Evolutionary conservation across 2,888 invertebrate species (phyloP), one percentile per base, ranked within the genome.

Genomic region (Lithophane semibrunnea): DNA sequence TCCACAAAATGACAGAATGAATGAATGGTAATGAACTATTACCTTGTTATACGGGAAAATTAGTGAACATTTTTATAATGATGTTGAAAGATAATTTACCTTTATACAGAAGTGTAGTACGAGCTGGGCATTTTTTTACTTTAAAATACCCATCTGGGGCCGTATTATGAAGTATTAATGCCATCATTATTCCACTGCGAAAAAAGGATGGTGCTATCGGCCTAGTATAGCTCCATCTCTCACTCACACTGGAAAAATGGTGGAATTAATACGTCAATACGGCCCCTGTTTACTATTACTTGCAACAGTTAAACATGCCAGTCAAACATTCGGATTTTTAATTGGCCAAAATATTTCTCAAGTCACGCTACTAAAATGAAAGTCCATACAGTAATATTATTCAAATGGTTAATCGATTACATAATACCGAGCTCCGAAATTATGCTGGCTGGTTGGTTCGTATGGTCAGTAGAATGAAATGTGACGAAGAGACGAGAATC

Each of bases 371-470:
- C 56, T 60, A 74, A 81, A 78, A 78, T 78, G 52, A 78, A 74
- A 65, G 64, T 37, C 37, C 37, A 37, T 73, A 18, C n/a, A 29
- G 49, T 16, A 29, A 67, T 63, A 65, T 70, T 56, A 65, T 70
- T 60, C 37, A 54, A 78, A 68, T 77, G 49, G n/a, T 72, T 44
- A 58, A 64, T 60, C 58, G 56, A 78, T 78, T 78, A 72, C 71
- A 54, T 68, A 83, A 80, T 74, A 74, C 78, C 10, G 13, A 47
- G 58, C 54, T 29, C 16, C 68, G 18, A 81, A 83, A 78, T 68
- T 0, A 54, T 61, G 29, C 71, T 66, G 66, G 29, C 70, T 21
- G 44, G 60, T 47, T 70, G 21, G 44, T 61, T 61, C 37, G 4
- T 21, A 7, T 56, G n/a, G 71, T 71, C 58, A 70, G 70, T 83